Percentiles rank a stretch among this genome's conserved stretches.
phyloP scores from a whole-genome alignment of 2,888 invertebrate species.

The Adineta ricciae region DNA sequence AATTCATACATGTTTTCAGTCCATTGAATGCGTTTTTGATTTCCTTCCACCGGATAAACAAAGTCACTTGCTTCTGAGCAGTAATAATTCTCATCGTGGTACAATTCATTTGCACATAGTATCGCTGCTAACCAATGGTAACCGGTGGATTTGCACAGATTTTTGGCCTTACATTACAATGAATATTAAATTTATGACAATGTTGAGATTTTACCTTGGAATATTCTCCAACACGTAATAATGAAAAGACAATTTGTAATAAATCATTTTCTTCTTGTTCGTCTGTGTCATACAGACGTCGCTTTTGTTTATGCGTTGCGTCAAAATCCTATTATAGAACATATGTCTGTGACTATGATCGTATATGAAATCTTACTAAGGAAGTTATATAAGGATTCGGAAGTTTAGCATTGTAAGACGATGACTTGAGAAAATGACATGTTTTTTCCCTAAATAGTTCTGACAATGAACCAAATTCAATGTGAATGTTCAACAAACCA shows the following conservation, averaged over 20 bases:
- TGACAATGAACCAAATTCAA: background rate
- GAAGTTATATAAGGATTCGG: background rate
- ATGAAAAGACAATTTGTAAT: background rate
- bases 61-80: background rate
- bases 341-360: background rate
- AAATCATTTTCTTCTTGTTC: constrained; percentile 23
- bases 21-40: constrained; percentile 18
- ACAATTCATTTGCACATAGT: constrained; percentile 16
- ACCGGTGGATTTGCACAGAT: constrained; percentile 6
- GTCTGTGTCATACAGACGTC: constrained; percentile 7
- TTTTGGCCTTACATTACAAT: background rate
- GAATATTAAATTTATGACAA: too few relatives aligned
- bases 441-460: background rate
- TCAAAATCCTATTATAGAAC: constrained; percentile 16
- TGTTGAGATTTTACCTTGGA: background rate
- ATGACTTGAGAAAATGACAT: constrained; percentile 17
- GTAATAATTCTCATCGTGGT: constrained; percentile 18
- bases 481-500: too few relatives aligned
- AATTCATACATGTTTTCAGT: constrained; percentile 16
- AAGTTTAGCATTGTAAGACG: background rate
- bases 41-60: background rate
- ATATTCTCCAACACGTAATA: constrained; percentile 20
- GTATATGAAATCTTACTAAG: background rate
- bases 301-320: constrained; percentile 6
- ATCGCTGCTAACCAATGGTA: constrained; percentile 10